Evolutionary conservation across 2,888 invertebrate species (phyloP).

Genomic region (Agrotis ipsilon): DNA sequence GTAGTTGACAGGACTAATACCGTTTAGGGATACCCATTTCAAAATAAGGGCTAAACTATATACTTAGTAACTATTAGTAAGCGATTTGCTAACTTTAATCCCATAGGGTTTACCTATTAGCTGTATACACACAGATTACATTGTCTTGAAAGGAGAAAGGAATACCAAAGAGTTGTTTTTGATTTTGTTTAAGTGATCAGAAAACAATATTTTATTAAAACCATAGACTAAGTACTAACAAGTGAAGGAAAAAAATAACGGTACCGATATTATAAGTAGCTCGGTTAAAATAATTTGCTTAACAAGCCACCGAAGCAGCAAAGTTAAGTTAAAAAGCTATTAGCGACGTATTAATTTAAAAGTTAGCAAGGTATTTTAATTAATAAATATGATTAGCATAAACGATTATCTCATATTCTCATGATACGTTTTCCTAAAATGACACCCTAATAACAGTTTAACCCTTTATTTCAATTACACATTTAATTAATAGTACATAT

Average conservation of each 20-base stretch:
- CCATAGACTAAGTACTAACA: background rate
- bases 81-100: conserved; percentile 43
- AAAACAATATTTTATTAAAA: background rate
- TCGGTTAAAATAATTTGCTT: background rate
- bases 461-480: conserved; percentile 18
- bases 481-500: conserved; percentile 33
- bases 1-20: conserved; percentile 11
- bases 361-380: no score
- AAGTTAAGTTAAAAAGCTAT: no score
- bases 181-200: background rate
- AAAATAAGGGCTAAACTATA: conserved; percentile 32
- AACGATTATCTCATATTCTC: no score
- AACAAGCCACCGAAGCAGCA: background rate
- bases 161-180: background rate
- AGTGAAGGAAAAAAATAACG: no score
- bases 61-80: conserved; percentile 25
- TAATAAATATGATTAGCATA: no score
- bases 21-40: conserved; percentile 20
- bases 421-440: background rate
- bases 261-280: no score
- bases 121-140: background rate
- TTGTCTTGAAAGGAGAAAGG: background rate
- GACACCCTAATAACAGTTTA: conserved; percentile 9
- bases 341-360: no score
- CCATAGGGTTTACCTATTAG: conserved; percentile 28